These are phyloP conservation scores for Ditula angustiorana DNA, from an alignment of 2,888 invertebrate species.

Conservation along the genomic window DNA sequence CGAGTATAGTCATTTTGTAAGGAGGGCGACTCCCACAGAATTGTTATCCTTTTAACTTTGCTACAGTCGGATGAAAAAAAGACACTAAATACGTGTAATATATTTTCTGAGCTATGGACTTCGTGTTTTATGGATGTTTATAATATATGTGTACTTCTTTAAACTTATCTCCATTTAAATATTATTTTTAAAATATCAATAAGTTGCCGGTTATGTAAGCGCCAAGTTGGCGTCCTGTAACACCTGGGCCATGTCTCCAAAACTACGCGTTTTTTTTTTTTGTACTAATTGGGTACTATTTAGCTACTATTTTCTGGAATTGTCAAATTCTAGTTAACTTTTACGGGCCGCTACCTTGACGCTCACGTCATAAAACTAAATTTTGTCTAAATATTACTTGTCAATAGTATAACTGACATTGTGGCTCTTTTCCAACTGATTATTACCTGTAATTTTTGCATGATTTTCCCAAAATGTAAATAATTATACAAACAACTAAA, in stretches of 20 bases:
- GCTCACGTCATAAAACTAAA: neutral
- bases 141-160: neutral
- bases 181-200: neutral
- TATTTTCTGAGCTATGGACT: neutral
- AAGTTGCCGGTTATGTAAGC: neutral
- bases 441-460: no score
- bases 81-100: neutral
- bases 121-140: neutral
- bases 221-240: no score
- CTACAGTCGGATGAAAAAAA: neutral
- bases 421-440: neutral
- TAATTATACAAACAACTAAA: neutral
- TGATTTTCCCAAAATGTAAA: no score
- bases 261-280: no score
- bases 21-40: neutral
- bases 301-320: no score
- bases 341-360: no score
- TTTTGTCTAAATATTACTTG: neutral
- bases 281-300: no score
- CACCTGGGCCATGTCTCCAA: no score
- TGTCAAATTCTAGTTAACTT: no score
- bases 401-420: neutral
- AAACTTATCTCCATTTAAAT: neutral
- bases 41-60: neutral
- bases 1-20: neutral